Conservation (phyloP, 2,797 vertebrate species). For the Acanthornis magna region DNA sequence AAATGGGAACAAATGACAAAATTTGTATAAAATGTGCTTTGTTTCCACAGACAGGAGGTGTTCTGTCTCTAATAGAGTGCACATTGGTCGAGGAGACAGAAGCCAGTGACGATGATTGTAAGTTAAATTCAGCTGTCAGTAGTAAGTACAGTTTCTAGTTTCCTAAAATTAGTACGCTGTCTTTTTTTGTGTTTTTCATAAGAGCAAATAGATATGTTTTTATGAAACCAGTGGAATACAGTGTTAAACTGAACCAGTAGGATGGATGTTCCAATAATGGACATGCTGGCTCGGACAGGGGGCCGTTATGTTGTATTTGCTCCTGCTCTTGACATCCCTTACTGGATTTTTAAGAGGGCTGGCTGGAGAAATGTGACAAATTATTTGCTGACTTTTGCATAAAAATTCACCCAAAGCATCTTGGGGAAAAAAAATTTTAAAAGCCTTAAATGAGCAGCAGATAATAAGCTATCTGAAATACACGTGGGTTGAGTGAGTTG, state of each 20-base stretch:
- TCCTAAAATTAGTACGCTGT: not conserved
- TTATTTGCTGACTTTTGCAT: not conserved
- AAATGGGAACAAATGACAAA: not conserved
- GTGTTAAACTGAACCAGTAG: not conserved
- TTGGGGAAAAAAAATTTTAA: not conserved
- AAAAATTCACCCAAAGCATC: not conserved
- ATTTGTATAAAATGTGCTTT: conserved; percentile 36
- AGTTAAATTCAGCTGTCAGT: conserved; percentile 72
- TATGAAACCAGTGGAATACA: not conserved
- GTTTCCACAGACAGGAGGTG: conserved; percentile 91
- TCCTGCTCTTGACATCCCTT: not conserved
- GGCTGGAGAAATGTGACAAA: not conserved
- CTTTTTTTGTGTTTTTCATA: not conserved
- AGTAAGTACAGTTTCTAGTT: conserved; percentile 19
- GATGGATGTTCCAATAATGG: not conserved
- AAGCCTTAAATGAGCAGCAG: not conserved
- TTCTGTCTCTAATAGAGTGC: conserved; percentile 94
- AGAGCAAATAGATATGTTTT: not conserved
- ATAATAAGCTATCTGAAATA: not conserved
- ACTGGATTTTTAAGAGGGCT: not conserved
- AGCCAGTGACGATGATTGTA: conserved; percentile 91
- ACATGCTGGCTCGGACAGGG: not conserved
- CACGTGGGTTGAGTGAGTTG: not conserved
- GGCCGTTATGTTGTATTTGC: not conserved
- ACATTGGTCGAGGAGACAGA: conserved; percentile 94